phyloP scores from a whole-genome alignment of 1,140 invertebrate genomes.

The Bombus affinis region DNA sequence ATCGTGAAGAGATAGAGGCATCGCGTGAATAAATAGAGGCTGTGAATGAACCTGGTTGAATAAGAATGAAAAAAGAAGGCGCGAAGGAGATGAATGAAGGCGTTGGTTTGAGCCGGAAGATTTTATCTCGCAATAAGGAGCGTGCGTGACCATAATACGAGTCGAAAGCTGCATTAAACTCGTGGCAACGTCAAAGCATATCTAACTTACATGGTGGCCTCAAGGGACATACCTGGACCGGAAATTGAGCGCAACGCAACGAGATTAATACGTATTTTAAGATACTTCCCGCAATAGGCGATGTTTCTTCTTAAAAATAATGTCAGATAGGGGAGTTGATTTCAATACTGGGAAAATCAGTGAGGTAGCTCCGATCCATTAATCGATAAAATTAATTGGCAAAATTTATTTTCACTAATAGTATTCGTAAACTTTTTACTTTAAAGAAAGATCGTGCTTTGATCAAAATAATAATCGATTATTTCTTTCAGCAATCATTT shows the following conservation, averaged over 20 bases:
- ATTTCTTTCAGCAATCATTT: no score
- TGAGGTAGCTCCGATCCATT: no score
- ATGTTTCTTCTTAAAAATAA: neutral
- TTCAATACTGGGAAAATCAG: neutral
- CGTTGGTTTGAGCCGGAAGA: constrained; percentile 29
- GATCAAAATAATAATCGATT: no score
- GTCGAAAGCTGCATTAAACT: constrained; percentile 32
- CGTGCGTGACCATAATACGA: constrained; percentile 54
- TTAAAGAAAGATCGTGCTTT: no score
- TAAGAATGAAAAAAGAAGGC: constrained; percentile 10
- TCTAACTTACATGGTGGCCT: neutral
- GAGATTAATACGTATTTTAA: neutral
- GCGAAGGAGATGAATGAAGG: constrained; percentile 48
- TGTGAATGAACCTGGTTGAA: constrained; percentile 32
- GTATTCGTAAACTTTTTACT: no score
- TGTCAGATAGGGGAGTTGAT: neutral
- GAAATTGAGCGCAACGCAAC: constrained; percentile 10
- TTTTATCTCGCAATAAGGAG: constrained; percentile 49
- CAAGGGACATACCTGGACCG: constrained; percentile 5
- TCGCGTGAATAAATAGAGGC: constrained; percentile 34
- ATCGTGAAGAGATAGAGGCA: constrained; percentile 17
- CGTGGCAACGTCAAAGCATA: neutral
- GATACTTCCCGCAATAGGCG: neutral
- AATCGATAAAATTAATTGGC: neutral
- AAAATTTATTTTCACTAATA: no score